These are phyloP conservation scores for Drosophila neotestacea DNA, from an alignment of 2,888 invertebrate species.

Conservation along the genomic window DNA sequence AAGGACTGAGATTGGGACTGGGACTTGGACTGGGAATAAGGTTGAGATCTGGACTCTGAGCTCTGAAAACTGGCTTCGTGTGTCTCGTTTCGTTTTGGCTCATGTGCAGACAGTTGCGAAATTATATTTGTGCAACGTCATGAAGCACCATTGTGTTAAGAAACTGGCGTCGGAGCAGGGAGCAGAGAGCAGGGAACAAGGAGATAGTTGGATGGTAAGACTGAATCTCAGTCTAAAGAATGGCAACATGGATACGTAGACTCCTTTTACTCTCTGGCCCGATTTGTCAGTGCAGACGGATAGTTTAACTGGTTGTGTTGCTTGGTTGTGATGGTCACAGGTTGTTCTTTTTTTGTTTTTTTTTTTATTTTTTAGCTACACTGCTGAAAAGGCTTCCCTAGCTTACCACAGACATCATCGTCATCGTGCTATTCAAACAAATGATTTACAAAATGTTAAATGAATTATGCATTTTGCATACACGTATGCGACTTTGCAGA, in stretches of 20 bases:
- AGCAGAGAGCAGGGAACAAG: constrained; percentile 20
- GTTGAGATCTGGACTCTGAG: constrained; percentile 11
- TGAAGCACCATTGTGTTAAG: constrained; percentile 70
- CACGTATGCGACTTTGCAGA: constrained; percentile 69
- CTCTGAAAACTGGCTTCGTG: constrained; percentile 35
- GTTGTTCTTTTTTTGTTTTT: constrained; percentile 55
- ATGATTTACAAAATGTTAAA: constrained; percentile 83
- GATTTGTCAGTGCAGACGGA: constrained; percentile 83
- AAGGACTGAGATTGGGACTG: constrained; percentile 24
- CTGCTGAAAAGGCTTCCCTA: constrained; percentile 46
- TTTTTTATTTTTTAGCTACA: neutral
- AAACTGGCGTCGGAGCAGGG: constrained; percentile 26
- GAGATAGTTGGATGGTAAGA: constrained; percentile 15
- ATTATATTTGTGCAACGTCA: constrained; percentile 82
- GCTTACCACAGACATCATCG: constrained; percentile 59
- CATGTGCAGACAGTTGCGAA: constrained; percentile 85
- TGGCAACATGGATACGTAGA: constrained; percentile 33
- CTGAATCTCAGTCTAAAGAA: constrained; percentile 12
- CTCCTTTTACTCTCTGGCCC: constrained; percentile 39
- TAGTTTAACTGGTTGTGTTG: constrained; percentile 72
- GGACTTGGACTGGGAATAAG: constrained; percentile 12
- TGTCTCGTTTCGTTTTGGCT: constrained; percentile 69
- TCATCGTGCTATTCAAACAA: constrained; percentile 81
- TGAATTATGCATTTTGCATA: constrained; percentile 82
- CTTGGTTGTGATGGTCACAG: constrained; percentile 49